phyloP scores from a whole-genome alignment of 2,797 vertebrate species.

The Limnodromus scolopaceus region DNA sequence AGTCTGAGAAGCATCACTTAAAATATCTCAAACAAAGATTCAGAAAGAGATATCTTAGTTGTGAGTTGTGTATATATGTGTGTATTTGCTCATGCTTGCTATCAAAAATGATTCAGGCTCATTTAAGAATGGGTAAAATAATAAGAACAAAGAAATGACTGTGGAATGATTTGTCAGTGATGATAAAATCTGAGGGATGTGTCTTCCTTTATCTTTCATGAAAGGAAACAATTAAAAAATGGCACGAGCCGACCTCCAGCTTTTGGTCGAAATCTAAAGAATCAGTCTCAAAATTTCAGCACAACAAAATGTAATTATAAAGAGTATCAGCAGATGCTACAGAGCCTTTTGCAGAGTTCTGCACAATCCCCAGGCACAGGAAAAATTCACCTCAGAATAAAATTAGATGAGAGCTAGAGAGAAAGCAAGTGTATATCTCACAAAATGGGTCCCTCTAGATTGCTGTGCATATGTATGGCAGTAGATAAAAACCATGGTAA shows the following conservation, averaged over 20 bases:
- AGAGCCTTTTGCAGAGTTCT: not conserved
- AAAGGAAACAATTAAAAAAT: conserved; percentile 6
- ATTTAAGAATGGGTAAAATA: not conserved
- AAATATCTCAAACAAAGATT: not conserved
- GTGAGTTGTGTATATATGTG: not conserved
- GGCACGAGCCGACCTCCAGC: not conserved
- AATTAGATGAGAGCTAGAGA: not conserved
- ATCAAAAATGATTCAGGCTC: not conserved
- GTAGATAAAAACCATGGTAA: not conserved
- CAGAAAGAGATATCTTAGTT: not conserved
- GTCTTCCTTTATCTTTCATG: not conserved
- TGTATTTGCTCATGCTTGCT: not conserved
- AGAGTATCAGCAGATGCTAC: not conserved
- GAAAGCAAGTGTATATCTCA: not conserved
- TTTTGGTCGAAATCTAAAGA: not conserved
- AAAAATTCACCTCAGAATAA: conserved; percentile 12
- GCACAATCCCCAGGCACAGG: not conserved
- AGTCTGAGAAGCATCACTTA: not conserved
- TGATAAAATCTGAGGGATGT: not conserved
- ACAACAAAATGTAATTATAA: not conserved
- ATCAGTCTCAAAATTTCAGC: not conserved
- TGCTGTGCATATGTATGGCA: not conserved
- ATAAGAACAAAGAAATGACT: not conserved
- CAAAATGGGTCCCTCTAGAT: not conserved
- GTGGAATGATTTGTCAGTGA: not conserved